A percentile compares a stretch with the other conserved stretches of the same genome.
These are phyloP conservation scores for Phasia obesa DNA, from an alignment of 2,888 invertebrate genomes.

Conservation along the genomic window DNA sequence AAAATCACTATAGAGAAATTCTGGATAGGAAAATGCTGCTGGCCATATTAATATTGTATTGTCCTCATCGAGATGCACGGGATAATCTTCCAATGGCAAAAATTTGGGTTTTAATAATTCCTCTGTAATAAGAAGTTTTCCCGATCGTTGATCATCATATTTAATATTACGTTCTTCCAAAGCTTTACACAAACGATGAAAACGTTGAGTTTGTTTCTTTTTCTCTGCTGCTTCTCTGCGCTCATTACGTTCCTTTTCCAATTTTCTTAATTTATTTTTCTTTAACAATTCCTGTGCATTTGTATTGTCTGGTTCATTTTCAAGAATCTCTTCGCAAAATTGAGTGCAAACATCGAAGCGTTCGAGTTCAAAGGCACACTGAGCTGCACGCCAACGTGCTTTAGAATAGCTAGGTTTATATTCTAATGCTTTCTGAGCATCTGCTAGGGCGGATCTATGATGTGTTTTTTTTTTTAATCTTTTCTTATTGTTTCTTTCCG, in stretches of 20 bases:
- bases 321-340: conserved; percentile 88
- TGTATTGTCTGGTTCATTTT: conserved; percentile 84
- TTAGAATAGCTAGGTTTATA: conserved; percentile 90
- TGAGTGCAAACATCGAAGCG: conserved; percentile 88
- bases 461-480: background rate
- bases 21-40: conserved; percentile 93
- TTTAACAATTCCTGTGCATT: conserved; percentile 84
- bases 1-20: conserved; percentile 93
- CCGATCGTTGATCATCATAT: conserved; percentile 84
- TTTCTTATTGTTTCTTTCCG: background rate
- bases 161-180: conserved; percentile 83
- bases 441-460: conserved; percentile 86
- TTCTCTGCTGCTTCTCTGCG: conserved; percentile 82
- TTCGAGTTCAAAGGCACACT: conserved; percentile 87
- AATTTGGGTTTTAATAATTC: conserved; percentile 86
- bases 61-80: conserved; percentile 85
- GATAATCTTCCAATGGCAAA: conserved; percentile 86
- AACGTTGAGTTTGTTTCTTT: conserved; percentile 82
- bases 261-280: conserved; percentile 83
- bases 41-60: conserved; percentile 90
- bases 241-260: conserved; percentile 77
- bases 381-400: conserved; percentile 89
- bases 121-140: conserved; percentile 79
- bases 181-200: conserved; percentile 83
- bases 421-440: conserved; percentile 90